Conservation (phyloP, 2,797 vertebrate genomes). For the Trichosurus vulpecula region DNA sequence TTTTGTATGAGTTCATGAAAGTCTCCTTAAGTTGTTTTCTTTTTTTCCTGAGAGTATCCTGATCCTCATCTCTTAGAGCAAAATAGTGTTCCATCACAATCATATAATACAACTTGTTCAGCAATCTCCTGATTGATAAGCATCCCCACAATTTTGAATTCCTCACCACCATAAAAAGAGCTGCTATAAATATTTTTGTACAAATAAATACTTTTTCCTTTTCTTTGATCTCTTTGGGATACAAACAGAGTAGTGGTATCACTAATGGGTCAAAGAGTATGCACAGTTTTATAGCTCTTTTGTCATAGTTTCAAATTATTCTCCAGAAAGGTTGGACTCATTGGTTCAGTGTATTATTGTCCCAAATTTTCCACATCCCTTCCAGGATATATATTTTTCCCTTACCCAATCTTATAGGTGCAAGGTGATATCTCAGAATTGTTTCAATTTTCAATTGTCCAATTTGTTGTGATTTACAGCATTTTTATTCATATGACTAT, state of each 20-base stretch:
- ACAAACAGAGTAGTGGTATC: not conserved
- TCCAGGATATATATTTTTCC: too few species aligned
- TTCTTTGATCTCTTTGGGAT: not conserved
- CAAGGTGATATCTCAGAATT: too few species aligned
- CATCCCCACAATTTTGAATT: rapidly evolving
- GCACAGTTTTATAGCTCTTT: not conserved
- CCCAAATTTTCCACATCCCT: too few species aligned
- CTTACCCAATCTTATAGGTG: too few species aligned
- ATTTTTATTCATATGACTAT: too few species aligned
- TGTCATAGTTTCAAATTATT: not conserved
- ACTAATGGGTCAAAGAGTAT: not conserved
- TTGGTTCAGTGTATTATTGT: too few species aligned
- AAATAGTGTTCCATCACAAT: not conserved
- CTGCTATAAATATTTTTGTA: not conserved
- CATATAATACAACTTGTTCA: not conserved
- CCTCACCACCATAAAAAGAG: not conserved
- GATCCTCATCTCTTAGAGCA: not conserved
- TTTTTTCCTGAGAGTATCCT: not conserved
- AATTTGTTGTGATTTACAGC: too few species aligned
- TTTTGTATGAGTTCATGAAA: not conserved
- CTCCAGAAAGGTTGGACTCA: not conserved
- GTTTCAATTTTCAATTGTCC: too few species aligned
- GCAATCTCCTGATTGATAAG: not conserved
- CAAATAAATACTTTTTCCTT: too few species aligned
- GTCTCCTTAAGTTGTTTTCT: not conserved